Percentiles rank a stretch among this genome's conserved stretches.
Conservation (phyloP, 2,888 invertebrate genomes). For the Spicauda simplicius region DNA sequence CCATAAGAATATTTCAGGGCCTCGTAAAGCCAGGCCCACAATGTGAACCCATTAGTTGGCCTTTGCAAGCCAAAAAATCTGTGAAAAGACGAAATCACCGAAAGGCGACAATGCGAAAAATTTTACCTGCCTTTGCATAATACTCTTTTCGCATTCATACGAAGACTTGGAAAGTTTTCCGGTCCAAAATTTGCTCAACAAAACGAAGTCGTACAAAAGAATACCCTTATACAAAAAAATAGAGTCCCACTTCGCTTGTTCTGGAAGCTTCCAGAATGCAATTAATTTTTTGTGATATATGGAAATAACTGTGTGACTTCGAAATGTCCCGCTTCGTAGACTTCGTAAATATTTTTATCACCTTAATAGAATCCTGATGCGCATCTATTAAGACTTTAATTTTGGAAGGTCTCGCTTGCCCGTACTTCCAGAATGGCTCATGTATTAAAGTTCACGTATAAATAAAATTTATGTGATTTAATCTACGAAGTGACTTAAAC, state of each 20-base stretch:
- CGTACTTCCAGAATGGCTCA: background rate
- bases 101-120: constrained; percentile 22
- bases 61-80: constrained; percentile 2
- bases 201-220: background rate
- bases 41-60: constrained; percentile 3
- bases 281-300: constrained; percentile 24
- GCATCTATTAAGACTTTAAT: constrained; percentile 6
- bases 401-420: background rate
- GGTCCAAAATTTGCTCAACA: constrained; percentile 8
- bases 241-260: background rate
- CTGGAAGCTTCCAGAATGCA: background rate
- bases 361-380: constrained; percentile 22
- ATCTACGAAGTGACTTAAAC: no score
- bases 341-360: constrained; percentile 19
- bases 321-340: background rate
- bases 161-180: constrained; percentile 13
- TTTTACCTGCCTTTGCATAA: constrained; percentile 22
- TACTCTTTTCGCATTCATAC: constrained; percentile 24
- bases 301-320: constrained; percentile 10
- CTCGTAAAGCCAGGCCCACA: background rate
- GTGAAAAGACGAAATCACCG: constrained; percentile 2
- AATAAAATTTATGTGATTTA: no score
- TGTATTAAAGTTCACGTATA: no score
- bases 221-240: background rate
- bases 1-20: background rate